These are phyloP conservation scores for Oriolus oriolus DNA, from an alignment of 2,113 vertebrate species.

Conservation along the genomic window DNA sequence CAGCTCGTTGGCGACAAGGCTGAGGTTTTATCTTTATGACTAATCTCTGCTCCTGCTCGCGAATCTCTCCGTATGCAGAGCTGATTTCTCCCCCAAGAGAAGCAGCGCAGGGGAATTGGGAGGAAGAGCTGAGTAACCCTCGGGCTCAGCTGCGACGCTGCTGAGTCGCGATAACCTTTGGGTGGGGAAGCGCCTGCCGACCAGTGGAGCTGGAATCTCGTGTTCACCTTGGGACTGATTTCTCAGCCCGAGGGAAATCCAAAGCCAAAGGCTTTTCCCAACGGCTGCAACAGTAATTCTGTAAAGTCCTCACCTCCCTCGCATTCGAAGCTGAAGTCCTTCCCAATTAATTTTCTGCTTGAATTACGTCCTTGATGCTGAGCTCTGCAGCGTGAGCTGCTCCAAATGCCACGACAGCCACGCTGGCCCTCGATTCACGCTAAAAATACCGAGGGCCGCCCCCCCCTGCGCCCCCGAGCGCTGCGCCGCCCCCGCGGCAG, in stretches of 20 bases:
- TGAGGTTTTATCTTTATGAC: slow-evolving; percentile 27
- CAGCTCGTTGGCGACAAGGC: not conserved
- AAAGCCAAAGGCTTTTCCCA: not conserved
- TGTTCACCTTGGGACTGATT: not conserved
- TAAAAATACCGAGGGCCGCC: not conserved
- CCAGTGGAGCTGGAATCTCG: rapidly evolving
- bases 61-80: not conserved
- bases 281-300: not conserved
- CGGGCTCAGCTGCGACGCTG: not conserved
- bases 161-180: not conserved
- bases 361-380: not conserved
- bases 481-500: not conserved
- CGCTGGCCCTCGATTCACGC: not conserved
- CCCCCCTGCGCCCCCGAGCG: not conserved
- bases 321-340: not conserved
- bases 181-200: not conserved
- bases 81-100: not conserved
- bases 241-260: not conserved
- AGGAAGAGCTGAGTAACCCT: not conserved
- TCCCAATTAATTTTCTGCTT: not conserved
- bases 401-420: not conserved
- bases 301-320: not conserved
- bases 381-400: not conserved
- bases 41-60: slow-evolving; percentile 16
- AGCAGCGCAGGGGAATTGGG: not conserved